These are phyloP conservation scores for Thereva nobilitata DNA, from an alignment of 2,888 invertebrate genomes.

Conservation along the genomic window DNA sequence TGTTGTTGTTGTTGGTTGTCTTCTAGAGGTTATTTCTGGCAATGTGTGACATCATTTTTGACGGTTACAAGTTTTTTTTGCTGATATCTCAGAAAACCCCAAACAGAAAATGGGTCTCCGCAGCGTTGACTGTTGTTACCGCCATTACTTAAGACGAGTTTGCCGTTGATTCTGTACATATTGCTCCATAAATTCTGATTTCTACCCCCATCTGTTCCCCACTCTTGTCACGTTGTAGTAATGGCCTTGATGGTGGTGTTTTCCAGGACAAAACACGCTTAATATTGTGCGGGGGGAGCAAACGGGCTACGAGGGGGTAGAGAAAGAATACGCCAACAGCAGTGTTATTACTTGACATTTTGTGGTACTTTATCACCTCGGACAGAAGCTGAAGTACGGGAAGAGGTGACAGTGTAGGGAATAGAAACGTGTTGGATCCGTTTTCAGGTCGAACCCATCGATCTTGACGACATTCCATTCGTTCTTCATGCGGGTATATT, in stretches of 20 bases:
- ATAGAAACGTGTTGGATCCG: constrained; percentile 85
- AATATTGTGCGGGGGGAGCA: background rate
- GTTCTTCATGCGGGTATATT: constrained; percentile 77
- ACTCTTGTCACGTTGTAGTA: no score
- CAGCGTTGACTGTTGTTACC: background rate
- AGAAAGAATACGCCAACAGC: background rate
- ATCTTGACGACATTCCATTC: constrained; percentile 86
- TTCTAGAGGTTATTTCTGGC: no score
- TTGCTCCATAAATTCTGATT: constrained; percentile 27
- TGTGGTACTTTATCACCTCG: constrained; percentile 59
- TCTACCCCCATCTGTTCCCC: background rate
- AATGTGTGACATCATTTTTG: no score
- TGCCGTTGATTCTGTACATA: constrained; percentile 13
- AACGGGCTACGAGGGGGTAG: background rate
- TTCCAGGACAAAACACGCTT: no score
- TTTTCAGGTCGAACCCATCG: constrained; percentile 77
- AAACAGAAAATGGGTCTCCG: background rate
- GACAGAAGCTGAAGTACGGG: constrained; percentile 82
- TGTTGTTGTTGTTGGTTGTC: no score
- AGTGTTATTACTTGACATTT: background rate
- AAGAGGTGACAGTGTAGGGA: constrained; percentile 89
- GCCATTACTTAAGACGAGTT: constrained; percentile 2
- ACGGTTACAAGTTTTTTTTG: no score
- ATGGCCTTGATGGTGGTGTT: no score
- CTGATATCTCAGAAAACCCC: background rate